Percentiles rank a stretch among this genome's conserved stretches.
Evolutionary conservation across 2,888 invertebrate genomes (phyloP).

Genomic region (Hydriomena furcata): DNA sequence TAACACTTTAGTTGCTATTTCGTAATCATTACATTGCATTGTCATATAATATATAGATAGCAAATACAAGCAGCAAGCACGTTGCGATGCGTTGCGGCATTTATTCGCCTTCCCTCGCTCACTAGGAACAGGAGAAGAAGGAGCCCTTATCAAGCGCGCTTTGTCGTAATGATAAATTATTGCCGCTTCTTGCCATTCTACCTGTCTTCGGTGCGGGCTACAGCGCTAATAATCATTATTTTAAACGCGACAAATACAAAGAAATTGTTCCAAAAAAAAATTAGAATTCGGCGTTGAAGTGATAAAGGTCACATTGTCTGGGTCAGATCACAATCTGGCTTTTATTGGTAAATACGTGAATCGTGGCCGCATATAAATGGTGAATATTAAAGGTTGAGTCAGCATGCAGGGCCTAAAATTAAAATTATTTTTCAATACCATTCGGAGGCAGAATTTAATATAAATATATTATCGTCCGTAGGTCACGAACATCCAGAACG

Average conservation of each 20-base stretch:
- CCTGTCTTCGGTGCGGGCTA: constrained; percentile 36
- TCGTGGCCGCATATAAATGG: constrained; percentile 19
- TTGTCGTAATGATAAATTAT: constrained; percentile 70
- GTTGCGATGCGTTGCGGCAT: background rate
- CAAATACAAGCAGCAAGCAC: too few species aligned
- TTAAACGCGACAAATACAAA: constrained; percentile 32
- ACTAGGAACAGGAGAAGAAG: constrained; percentile 30
- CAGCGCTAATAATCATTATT: constrained; percentile 35
- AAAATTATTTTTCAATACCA: too few species aligned
- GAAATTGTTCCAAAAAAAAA: constrained; percentile 29
- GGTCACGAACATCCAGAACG: too few species aligned
- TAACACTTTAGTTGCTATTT: too few species aligned
- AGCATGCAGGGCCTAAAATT: too few species aligned
- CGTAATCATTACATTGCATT: too few species aligned
- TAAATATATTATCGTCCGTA: too few species aligned
- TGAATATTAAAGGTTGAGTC: constrained; percentile 13
- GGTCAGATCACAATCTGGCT: constrained; percentile 31
- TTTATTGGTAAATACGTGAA: constrained; percentile 31
- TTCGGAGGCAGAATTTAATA: too few species aligned
- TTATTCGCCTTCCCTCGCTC: constrained; percentile 4
- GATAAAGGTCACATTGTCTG: constrained; percentile 29
- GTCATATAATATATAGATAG: too few species aligned
- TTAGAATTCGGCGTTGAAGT: constrained; percentile 26
- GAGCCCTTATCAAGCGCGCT: constrained; percentile 62
- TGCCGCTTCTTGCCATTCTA: constrained; percentile 38